Evolutionary conservation across 2,888 invertebrate species (phyloP).

Genomic region (Sphaerophoria taeniata): DNA sequence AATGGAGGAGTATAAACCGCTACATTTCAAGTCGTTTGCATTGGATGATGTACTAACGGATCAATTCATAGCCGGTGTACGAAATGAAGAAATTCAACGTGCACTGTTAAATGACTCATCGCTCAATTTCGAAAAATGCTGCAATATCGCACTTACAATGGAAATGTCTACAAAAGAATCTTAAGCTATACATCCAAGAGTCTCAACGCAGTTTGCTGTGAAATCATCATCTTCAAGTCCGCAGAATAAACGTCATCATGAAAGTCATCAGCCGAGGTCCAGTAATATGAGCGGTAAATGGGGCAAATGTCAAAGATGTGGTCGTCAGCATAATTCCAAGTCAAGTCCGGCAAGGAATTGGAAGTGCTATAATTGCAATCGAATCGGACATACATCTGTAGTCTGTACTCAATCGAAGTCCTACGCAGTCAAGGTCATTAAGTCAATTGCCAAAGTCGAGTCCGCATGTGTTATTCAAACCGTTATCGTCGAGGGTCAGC

Average conservation of each 20-base stretch:
- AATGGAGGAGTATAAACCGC: no score
- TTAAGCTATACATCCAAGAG: conserved; percentile 16
- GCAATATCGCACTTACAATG: conserved; percentile 36
- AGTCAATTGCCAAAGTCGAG: conserved; percentile 29
- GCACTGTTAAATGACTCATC: conserved; percentile 39
- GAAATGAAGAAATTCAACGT: conserved; percentile 37
- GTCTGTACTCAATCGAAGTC: conserved; percentile 25
- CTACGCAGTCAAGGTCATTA: conserved; percentile 24
- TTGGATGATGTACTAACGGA: conserved; percentile 35
- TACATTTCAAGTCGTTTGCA: conserved; percentile 9
- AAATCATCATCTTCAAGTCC: conserved; percentile 19
- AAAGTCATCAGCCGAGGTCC: conserved; percentile 15
- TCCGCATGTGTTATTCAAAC: conserved; percentile 21
- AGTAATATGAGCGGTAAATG: conserved; percentile 30
- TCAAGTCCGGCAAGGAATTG: conserved; percentile 37
- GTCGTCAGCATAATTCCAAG: conserved; percentile 38
- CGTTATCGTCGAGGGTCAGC: conserved; percentile 5
- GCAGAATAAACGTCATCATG: conserved; percentile 4
- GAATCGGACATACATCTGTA: conserved; percentile 40
- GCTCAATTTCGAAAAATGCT: conserved; percentile 42
- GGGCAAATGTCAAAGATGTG: conserved; percentile 22
- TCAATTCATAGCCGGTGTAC: conserved; percentile 31
- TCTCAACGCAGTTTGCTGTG: conserved; percentile 20
- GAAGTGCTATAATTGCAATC: conserved; percentile 44
- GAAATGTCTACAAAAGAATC: conserved; percentile 23